Evolutionary conservation across 2,113 vertebrate species (phyloP), one percentile per base, ranked within the genome.

Genomic region (Herpetotheres cachinnans): DNA sequence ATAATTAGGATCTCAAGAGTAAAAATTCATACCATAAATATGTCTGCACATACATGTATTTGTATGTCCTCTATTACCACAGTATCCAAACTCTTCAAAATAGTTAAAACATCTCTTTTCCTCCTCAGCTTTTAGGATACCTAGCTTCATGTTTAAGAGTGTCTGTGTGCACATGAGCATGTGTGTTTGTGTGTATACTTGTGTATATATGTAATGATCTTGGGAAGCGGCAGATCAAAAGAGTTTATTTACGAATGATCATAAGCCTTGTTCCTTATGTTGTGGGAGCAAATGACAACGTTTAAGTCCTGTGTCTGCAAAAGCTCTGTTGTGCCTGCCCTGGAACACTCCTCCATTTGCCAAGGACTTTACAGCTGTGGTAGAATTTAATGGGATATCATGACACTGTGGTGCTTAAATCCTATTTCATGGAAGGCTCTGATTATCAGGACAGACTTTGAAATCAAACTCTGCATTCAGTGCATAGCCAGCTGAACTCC

Each of bases 381-480:
- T 47, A 87, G 65, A 89, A 76, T 74, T 96, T 85, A 77, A 62
- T 81, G 49, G 10, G 50, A 9, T 84, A 79, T 58, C 20, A 6
- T 66, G 50, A 66, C n/a, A 59, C 26, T 77, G 10, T 18, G 38
- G 55, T 62, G 55, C 63, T 80, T 82, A 94, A 85, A 89, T 86
- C 27, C 40, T 56, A 5, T 88, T 92, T 72, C 73, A 94, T 15
- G 3, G n/a, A 71, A 55, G 36, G 54, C 79, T 94, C 34, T 92
- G 49, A 93, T 94, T 86, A 91, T 87, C 93, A 67, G 79, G 65
- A 77, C 46, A 97, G 94, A 97, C 93, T 96, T 96, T 97, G 94
- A 97, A 96, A 96, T 95, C 78, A 93, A 95, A 96, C 89, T 95
- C 82, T 82, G 91, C 61, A 56, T 95, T 93, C 66, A 71, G 55